Evolutionary conservation across 2,888 invertebrate genomes (phyloP).

Genomic region (Calephelis perditalis): DNA sequence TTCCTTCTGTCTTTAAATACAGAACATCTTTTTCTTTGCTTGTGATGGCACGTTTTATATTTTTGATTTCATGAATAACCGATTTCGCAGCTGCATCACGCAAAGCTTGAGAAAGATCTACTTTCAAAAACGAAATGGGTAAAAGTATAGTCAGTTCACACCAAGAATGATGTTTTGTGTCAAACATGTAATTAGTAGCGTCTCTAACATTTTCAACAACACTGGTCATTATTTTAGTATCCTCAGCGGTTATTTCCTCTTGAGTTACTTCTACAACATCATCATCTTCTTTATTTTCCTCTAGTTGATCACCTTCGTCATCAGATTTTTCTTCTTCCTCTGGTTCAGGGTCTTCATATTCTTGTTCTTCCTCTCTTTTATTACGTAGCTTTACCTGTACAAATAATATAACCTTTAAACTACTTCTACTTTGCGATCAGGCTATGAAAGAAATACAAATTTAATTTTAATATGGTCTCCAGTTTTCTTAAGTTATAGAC

Average conservation of each 20-base stretch:
- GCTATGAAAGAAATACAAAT: no score
- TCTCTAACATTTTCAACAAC: slow-evolving; percentile 59
- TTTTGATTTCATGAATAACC: slow-evolving; percentile 87
- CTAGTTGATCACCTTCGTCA: slow-evolving; percentile 56
- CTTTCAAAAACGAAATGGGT: slow-evolving; percentile 62
- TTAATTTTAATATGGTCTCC: background rate
- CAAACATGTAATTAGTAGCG: slow-evolving; percentile 84
- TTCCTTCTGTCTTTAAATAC: slow-evolving; percentile 95
- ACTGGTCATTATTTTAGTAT: slow-evolving; percentile 51
- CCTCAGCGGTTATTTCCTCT: slow-evolving; percentile 42
- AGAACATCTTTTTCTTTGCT: slow-evolving; percentile 81
- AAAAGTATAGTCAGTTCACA: slow-evolving; percentile 88
- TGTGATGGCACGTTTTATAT: slow-evolving; percentile 91
- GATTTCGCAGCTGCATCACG: slow-evolving; percentile 83
- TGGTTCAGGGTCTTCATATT: slow-evolving; percentile 82
- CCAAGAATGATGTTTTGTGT: slow-evolving; percentile 87
- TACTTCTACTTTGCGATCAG: no score
- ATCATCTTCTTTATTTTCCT: slow-evolving; percentile 46
- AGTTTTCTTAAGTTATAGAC: no score
- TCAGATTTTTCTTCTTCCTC: slow-evolving; percentile 76
- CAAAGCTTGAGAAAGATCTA: slow-evolving; percentile 87
- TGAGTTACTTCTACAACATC: slow-evolving; percentile 40
- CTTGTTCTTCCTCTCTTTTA: slow-evolving; percentile 79
- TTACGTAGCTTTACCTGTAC: slow-evolving; percentile 68
- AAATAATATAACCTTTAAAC: background rate